Conservation (phyloP, 2,113 vertebrate species). For the Hemichromis elongatus region DNA sequence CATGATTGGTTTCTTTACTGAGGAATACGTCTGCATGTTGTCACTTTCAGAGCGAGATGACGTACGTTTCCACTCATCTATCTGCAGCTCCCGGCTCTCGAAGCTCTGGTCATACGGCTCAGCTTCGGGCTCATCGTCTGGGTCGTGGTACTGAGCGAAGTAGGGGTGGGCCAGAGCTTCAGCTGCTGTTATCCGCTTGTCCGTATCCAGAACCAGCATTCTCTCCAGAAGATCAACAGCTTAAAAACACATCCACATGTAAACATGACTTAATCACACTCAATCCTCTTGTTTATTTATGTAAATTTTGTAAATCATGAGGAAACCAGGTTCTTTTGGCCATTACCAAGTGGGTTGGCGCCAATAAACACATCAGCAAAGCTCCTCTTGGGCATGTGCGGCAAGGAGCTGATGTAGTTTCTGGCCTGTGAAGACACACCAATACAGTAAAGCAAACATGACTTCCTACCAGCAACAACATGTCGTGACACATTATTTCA, state of each 20-base stretch:
- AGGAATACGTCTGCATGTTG: background rate
- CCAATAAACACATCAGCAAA: constrained; percentile 97
- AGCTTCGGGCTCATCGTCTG: constrained; percentile 92
- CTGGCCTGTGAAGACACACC: constrained; percentile 80
- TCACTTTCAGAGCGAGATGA: background rate
- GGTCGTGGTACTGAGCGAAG: constrained; percentile 94
- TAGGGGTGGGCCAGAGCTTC: constrained; percentile 91
- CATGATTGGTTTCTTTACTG: background rate
- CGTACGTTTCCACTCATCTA: constrained; percentile 98
- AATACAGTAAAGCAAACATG: background rate
- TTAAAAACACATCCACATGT: constrained; percentile 29
- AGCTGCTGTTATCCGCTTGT: constrained; percentile 92
- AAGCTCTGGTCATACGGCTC: constrained; percentile 97
- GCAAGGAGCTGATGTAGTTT: constrained; percentile 94
- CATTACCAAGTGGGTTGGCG: constrained; percentile 92
- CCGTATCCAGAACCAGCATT: constrained; percentile 97
- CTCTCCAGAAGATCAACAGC: constrained; percentile 97
- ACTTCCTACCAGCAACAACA: background rate
- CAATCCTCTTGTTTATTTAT: background rate
- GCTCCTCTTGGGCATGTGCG: constrained; percentile 95
- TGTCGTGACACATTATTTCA: background rate
- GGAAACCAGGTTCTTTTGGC: background rate
- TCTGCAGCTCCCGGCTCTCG: constrained; percentile 91
- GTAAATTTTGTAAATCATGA: background rate
- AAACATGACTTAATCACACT: background rate